Evolutionary conservation across 2,888 invertebrate species (phyloP), one percentile per base, ranked within the genome.

Genomic region (Erynnis tages): DNA sequence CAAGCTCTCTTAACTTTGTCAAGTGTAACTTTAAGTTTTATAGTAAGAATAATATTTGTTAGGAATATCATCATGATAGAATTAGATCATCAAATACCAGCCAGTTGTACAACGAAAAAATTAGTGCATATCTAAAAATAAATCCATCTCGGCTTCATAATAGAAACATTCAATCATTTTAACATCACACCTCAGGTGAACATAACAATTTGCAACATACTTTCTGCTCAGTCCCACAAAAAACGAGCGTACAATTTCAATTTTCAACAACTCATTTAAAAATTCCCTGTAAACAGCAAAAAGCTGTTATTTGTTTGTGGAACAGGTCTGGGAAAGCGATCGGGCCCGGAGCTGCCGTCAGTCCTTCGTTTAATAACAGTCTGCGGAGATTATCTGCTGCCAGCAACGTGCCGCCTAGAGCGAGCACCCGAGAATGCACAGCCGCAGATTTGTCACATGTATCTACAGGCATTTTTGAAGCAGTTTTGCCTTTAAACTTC

Each of bases 291-390:
- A 38, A 38, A 21, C 14, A 30, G 17, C 21, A 27, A 47, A 47
- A 49, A 34, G 43, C 41, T 30, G 21, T 27, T 48, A 56, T 56
- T 53, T 50, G 53, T 45, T 54, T 44, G 35, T 44, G 19, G 38
- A 40, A 34, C 46, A 49, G 49, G 53, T 49, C 54, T 55, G 53
- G 56, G 59, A 58, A 62, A 56, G 53, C 54, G 60, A 64, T 62
- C 67, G 62, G 68, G 73, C 73, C 65, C 61, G 68, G 66, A 68
- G 71, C 67, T 66, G 65, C 68, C 78, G 85, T 83, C 83, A 82
- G 81, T 76, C 76, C 76, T 75, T 72, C 67, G 77, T 84, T 81
- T 87, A 88, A 88, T 88, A 83, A 83, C 79, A 84, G 86, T 81
- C 71, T 71, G n/a, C 73, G 70, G 69, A 85, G 87, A 87, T 87